A percentile compares a stretch with the other conserved stretches of the same genome.
phyloP scores from a whole-genome alignment of 2,888 invertebrate genomes.

The Arenicola marina region DNA sequence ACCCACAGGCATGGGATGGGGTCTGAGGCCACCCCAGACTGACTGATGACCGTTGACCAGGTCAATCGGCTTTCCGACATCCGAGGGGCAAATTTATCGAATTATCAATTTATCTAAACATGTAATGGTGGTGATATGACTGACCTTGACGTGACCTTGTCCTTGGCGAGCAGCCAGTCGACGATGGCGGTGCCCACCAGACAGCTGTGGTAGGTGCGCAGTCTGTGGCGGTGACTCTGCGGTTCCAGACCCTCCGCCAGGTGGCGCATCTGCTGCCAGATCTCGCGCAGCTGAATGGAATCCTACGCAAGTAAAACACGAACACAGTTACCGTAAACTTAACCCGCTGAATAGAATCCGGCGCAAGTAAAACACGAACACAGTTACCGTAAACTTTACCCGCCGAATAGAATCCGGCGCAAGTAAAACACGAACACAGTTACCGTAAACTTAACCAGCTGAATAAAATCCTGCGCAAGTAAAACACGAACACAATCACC shows the following conservation, averaged over 20 bases:
- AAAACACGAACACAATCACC: slow-evolving; percentile 34
- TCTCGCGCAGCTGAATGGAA: slow-evolving; percentile 67
- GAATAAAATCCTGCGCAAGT: too few relatives aligned
- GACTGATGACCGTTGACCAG: too few relatives aligned
- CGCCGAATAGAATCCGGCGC: too few relatives aligned
- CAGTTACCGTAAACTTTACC: too few relatives aligned
- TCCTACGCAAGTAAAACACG: too few relatives aligned
- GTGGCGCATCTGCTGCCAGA: slow-evolving; percentile 69
- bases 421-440: too few relatives aligned
- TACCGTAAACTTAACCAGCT: too few relatives aligned
- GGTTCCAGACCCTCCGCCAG: slow-evolving; percentile 67
- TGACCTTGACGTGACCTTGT: slow-evolving; percentile 76
- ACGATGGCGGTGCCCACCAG: slow-evolving; percentile 80
- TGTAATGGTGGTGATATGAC: not conserved
- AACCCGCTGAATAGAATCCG: too few relatives aligned
- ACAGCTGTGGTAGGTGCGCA: slow-evolving; percentile 76
- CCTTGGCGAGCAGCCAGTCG: slow-evolving; percentile 81
- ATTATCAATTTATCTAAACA: not conserved
- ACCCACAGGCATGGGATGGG: too few relatives aligned
- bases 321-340: too few relatives aligned
- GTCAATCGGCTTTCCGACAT: not conserved
- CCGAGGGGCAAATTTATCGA: not conserved
- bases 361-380: too few relatives aligned
- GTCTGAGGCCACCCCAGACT: too few relatives aligned
- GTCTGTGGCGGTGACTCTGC: slow-evolving; percentile 71